Conservation (phyloP, 2,113 vertebrate species). For the Lanius ludovicianus region DNA sequence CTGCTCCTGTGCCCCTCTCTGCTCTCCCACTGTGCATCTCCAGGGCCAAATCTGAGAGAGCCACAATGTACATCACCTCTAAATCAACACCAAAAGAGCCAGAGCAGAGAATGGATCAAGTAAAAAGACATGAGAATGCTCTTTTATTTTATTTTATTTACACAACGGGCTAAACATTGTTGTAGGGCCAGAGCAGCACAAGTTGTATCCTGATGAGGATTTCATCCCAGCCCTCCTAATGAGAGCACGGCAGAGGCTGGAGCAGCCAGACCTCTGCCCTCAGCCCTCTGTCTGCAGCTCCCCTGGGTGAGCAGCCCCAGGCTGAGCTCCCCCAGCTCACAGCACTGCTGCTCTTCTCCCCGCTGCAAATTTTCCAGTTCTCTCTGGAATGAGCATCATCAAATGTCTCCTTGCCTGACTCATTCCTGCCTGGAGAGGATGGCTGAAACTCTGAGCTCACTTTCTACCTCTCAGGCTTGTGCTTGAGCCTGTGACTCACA, state of each 20-base stretch:
- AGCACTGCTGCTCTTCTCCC: not conserved
- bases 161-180: fast-evolving
- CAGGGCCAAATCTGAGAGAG: not conserved
- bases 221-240: not conserved
- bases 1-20: fast-evolving
- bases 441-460: not conserved
- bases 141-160: not conserved
- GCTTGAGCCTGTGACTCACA: constrained; percentile 34
- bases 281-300: not conserved
- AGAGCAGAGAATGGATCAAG: not conserved
- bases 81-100: not conserved
- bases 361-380: not conserved
- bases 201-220: not conserved
- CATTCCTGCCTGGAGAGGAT: constrained; percentile 22
- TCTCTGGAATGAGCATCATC: not conserved
- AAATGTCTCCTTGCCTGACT: constrained; percentile 11
- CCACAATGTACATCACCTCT: not conserved
- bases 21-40: not conserved
- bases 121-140: not conserved
- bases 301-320: not conserved
- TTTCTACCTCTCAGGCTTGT: not conserved
- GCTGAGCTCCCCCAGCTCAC: not conserved
- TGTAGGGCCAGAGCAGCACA: not conserved
- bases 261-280: not conserved
- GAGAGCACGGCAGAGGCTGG: fast-evolving